Evolutionary conservation across 2,797 vertebrate species (phyloP), one percentile per base, ranked within the genome.

Genomic region (Mionectes olivaceus): DNA sequence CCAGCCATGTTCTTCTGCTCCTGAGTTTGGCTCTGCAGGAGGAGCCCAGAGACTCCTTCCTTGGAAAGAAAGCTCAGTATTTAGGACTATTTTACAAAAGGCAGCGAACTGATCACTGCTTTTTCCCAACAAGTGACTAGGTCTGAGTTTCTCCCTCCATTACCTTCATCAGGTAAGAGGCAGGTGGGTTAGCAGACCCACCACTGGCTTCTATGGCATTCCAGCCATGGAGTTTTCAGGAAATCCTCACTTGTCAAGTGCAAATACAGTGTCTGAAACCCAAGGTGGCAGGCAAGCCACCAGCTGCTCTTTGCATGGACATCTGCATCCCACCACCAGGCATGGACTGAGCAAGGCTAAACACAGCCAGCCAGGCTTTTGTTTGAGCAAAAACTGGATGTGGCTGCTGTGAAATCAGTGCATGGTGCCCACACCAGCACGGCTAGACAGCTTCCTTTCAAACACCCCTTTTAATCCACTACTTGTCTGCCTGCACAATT

Each of bases 201-300:
- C 1, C 9, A 2, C 0, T 7, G 9, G 39, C 7, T 85, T 15
- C 69, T 6, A 18, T 0, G 0, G 19, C 25, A 37, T 24, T 69
- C 33, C 56, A 65, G 35, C 11, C n/a, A 46, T 0, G 3, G 11
- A 37, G 21, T 18, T 60, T 32, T 4, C 64, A 52, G 41, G 10
- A 6, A 86, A 23, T 22, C 67, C 65, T 43, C 6, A n/a, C 11
- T 35, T 39, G 9, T 30, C 27, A 44, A 71, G 11, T 2, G 0
- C 0, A 1, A 44, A 19, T 5, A n/a, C 8, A 33, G 1, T 2
- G 4, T 18, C 44, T 56, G 39, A 73, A 25, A 55, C 44, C 32
- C 3, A 5, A 32, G 5, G 13, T 28, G 13, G n/a, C 14, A 74
- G 13, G n/a, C 14, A 74, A 55, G 41, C 7, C 67, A 44, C 17